These are phyloP conservation scores for Mystacides longicornis DNA, from an alignment of 2,888 invertebrate genomes.

Conservation along the genomic window DNA sequence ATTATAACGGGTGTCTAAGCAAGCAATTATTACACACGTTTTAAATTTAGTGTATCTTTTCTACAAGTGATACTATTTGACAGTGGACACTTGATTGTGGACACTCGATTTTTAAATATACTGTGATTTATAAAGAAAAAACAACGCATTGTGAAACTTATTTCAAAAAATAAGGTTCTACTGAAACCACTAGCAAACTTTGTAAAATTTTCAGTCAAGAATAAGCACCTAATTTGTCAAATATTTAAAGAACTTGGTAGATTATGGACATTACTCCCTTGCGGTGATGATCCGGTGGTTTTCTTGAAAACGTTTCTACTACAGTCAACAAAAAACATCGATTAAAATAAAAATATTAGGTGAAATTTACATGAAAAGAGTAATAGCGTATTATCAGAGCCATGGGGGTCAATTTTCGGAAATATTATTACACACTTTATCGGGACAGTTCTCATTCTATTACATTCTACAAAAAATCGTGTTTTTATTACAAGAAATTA, in stretches of 20 bases:
- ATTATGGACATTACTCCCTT: not conserved
- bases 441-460: not conserved
- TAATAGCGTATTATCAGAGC: not conserved
- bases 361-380: not conserved
- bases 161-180: constrained; percentile 9
- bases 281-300: not conserved
- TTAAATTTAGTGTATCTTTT: not conserved
- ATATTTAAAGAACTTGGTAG: constrained; percentile 7
- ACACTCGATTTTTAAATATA: constrained; percentile 3
- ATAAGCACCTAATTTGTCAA: constrained; percentile 14
- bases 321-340: no score
- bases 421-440: not conserved
- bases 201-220: constrained; percentile 14
- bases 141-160: not conserved
- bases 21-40: not conserved
- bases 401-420: not conserved
- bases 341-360: not conserved
- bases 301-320: not conserved
- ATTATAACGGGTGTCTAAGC: not conserved
- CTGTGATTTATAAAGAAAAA: not conserved
- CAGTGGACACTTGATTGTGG: not conserved
- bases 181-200: constrained; percentile 17
- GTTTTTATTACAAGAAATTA: not conserved
- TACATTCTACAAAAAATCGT: not conserved
- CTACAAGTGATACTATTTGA: not conserved